These are phyloP conservation scores for Pteronura brasiliensis DNA, from an alignment of 2,113 vertebrate genomes.

Conservation along the genomic window DNA sequence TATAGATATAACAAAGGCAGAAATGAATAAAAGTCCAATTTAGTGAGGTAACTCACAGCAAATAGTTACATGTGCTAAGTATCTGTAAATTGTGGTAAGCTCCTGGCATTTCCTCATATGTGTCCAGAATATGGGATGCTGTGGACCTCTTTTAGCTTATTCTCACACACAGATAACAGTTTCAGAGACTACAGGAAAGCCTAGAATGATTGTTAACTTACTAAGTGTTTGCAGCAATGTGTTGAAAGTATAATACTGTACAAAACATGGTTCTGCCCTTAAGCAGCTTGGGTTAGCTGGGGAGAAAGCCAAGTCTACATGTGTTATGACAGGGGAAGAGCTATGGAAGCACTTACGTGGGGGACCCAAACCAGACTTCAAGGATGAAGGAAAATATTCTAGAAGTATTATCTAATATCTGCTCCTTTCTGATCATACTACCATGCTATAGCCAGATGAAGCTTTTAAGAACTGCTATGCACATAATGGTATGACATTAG, in stretches of 20 bases:
- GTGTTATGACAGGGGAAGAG: not conserved
- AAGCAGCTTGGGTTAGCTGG: not conserved
- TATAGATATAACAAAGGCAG: not conserved
- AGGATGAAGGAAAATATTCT: not conserved
- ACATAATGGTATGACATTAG: not conserved
- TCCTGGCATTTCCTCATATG: not conserved
- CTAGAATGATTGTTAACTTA: not conserved
- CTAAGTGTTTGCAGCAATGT: not conserved
- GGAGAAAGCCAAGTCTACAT: not conserved
- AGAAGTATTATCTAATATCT: not conserved
- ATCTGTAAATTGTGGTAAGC: not conserved
- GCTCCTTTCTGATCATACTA: not conserved
- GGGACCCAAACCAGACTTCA: not conserved
- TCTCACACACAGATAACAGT: not conserved
- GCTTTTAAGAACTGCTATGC: not conserved
- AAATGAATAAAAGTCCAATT: not conserved
- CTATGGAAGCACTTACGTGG: not conserved
- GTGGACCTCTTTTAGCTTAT: not conserved
- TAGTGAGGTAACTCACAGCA: not conserved
- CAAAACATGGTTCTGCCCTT: not conserved
- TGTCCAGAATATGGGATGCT: not conserved
- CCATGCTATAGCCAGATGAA: not conserved
- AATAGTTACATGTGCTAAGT: not conserved
- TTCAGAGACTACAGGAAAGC: not conserved
- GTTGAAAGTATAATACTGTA: not conserved